Percentiles rank a stretch among this genome's conserved stretches.
Conservation (phyloP, 2,797 vertebrate species). For the Molothrus aeneus region DNA sequence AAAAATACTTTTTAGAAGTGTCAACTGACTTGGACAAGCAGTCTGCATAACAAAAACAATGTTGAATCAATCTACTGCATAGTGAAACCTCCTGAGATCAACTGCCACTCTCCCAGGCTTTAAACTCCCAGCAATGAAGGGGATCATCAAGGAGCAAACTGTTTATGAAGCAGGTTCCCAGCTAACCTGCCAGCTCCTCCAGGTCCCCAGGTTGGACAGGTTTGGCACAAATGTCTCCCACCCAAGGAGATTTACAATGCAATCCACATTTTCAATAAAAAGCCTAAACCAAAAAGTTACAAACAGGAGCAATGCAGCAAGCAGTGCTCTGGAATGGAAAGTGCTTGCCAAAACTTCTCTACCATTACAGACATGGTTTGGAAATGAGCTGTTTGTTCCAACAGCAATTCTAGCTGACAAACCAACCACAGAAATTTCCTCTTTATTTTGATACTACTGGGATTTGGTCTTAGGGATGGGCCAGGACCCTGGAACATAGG, state of each 20-base stretch:
- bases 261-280: neutral
- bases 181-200: neutral
- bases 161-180: neutral
- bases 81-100: neutral
- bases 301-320: neutral
- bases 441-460: neutral
- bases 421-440: neutral
- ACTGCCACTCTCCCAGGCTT: neutral
- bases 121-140: neutral
- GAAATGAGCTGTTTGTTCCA: neutral
- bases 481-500: neutral
- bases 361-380: neutral
- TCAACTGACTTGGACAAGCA: neutral
- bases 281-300: neutral
- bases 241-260: neutral
- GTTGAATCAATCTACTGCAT: neutral
- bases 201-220: neutral
- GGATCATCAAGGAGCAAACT: neutral
- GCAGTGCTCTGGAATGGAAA: neutral
- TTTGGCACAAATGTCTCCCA: neutral
- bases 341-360: neutral
- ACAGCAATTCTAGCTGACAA: neutral
- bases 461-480: neutral
- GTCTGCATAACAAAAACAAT: neutral
- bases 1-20: neutral